A percentile compares a stretch with the other conserved stretches of the same genome.
These are phyloP conservation scores for Pammene fasciana DNA, from an alignment of 2,888 invertebrate species.

Conservation along the genomic window DNA sequence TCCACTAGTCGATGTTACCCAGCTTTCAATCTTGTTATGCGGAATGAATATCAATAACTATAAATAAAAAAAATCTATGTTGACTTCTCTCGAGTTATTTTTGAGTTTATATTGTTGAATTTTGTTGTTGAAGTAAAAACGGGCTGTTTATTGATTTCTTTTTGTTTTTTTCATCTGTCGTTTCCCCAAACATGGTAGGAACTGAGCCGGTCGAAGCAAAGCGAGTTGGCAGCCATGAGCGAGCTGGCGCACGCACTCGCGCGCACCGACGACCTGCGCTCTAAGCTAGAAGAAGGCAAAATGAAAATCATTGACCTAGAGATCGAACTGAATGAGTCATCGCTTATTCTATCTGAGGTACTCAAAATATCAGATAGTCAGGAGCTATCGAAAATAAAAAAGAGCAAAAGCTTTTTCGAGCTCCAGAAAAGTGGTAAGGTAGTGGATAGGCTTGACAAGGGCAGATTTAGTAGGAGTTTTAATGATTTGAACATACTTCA, in stretches of 20 bases:
- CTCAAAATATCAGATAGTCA: constrained; percentile 75
- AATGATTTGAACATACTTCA: constrained; percentile 69
- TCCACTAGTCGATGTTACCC: constrained; percentile 79
- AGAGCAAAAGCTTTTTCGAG: constrained; percentile 77
- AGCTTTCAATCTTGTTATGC: constrained; percentile 79
- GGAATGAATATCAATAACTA: constrained; percentile 67
- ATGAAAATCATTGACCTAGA: constrained; percentile 80
- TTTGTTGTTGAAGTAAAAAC: constrained; percentile 71
- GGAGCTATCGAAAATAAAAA: constrained; percentile 67
- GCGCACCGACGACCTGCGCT: constrained; percentile 67
- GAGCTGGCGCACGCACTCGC: constrained; percentile 66
- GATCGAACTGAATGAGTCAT: constrained; percentile 80
- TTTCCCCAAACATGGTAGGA: constrained; percentile 68
- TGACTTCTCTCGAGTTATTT: constrained; percentile 71
- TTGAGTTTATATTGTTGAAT: constrained; percentile 74
- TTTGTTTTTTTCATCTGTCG: constrained; percentile 67
- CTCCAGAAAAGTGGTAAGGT: constrained; percentile 84
- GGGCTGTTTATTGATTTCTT: constrained; percentile 59
- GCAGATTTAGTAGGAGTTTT: constrained; percentile 75
- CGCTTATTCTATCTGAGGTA: constrained; percentile 78
- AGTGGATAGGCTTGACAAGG: constrained; percentile 82
- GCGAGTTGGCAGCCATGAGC: constrained; percentile 68
- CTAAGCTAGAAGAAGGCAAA: constrained; percentile 71
- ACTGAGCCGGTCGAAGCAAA: constrained; percentile 69
- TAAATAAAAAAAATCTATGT: constrained; percentile 66